phyloP scores from a whole-genome alignment of 2,888 invertebrate genomes.

The Platycheirus albimanus region DNA sequence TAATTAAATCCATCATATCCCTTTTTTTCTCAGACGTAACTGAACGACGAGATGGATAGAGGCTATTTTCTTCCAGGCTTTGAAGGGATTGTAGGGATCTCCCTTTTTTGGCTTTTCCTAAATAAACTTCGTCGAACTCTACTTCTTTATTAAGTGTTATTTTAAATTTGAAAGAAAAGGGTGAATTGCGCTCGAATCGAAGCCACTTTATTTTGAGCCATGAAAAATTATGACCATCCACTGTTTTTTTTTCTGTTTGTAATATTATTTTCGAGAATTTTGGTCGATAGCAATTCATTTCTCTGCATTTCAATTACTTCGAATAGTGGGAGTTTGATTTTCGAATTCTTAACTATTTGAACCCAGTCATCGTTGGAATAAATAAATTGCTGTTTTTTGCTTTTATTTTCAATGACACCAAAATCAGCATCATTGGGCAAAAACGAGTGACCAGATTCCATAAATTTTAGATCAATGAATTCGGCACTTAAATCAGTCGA shows the following conservation, averaged over 20 bases:
- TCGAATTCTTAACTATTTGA: slow-evolving; percentile 3
- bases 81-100: background rate
- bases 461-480: slow-evolving; percentile 2
- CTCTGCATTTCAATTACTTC: slow-evolving; percentile 4
- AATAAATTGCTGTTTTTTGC: background rate
- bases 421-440: slow-evolving; percentile 14
- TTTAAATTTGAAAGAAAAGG: slow-evolving; percentile 6
- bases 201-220: slow-evolving; percentile 18
- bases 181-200: slow-evolving; percentile 1
- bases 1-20: slow-evolving; percentile 9
- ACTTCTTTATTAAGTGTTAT: background rate
- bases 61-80: background rate
- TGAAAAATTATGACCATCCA: slow-evolving; percentile 25
- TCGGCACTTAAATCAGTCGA: background rate
- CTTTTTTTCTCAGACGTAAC: slow-evolving; percentile 14
- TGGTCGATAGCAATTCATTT: slow-evolving; percentile 1
- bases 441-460: slow-evolving; percentile 13
- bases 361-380: background rate
- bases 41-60: slow-evolving; percentile 4
- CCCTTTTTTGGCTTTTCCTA: background rate
- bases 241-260: slow-evolving; percentile 15
- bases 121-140: background rate
- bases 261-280: background rate
- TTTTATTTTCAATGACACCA: background rate
- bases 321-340: background rate